phyloP scores from a whole-genome alignment of 2,888 invertebrate genomes.

The Ecliptopera silaceata region DNA sequence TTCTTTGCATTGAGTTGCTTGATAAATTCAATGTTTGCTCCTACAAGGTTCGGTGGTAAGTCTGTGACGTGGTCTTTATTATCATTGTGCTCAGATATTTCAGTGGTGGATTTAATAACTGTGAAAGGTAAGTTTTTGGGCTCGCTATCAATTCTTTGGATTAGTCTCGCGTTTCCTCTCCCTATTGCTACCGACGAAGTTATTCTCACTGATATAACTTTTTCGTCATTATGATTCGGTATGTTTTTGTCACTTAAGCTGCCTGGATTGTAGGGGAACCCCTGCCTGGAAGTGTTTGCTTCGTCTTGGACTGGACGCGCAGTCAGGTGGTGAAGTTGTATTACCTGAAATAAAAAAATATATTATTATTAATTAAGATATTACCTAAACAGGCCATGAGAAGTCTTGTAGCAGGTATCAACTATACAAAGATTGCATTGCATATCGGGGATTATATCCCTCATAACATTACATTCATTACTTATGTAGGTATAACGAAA shows the following conservation, averaged over 20 bases:
- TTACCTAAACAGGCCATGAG: no score
- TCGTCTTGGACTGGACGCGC: conserved; percentile 53
- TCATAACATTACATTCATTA: no score
- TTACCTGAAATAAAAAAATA: conserved; percentile 60
- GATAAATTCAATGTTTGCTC: conserved; percentile 79
- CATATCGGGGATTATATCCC: no score
- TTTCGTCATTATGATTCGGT: conserved; percentile 58
- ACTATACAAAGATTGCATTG: no score
- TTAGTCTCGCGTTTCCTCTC: conserved; percentile 62
- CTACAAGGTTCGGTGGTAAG: conserved; percentile 64
- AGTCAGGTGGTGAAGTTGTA: conserved; percentile 56
- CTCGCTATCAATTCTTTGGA: conserved; percentile 35
- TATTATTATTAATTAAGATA: no score
- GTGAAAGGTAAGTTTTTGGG: conserved; percentile 20
- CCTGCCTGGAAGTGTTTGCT: conserved; percentile 39
- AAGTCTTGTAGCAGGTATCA: no score
- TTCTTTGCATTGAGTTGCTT: conserved; percentile 74
- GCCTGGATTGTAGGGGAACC: conserved; percentile 43
- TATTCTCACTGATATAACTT: conserved; percentile 81
- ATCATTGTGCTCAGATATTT: conserved; percentile 40
- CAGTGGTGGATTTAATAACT: conserved; percentile 24
- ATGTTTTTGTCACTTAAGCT: conserved; percentile 38
- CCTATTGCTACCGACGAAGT: conserved; percentile 84
- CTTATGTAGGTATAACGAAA: not conserved
- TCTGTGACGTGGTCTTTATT: conserved; percentile 50